phyloP scores from a whole-genome alignment of 2,113 vertebrate genomes.

The Cyanocitta stelleri region DNA sequence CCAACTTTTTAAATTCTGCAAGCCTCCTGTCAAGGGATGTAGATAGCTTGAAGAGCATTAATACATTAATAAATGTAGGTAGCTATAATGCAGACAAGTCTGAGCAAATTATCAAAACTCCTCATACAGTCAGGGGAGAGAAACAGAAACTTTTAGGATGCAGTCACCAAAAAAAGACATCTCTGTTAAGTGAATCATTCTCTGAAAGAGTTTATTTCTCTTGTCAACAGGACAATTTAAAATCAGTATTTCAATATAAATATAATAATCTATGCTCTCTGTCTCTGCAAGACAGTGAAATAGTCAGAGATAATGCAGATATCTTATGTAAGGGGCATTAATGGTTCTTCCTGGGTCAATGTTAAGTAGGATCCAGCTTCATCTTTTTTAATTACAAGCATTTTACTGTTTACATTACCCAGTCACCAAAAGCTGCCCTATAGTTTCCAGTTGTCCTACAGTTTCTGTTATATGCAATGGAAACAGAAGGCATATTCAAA shows the following conservation, averaged over 20 bases:
- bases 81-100: background rate
- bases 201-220: background rate
- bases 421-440: background rate
- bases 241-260: background rate
- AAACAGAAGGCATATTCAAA: background rate
- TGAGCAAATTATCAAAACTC: background rate
- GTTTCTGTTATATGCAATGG: background rate
- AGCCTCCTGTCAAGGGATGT: background rate
- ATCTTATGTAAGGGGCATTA: background rate
- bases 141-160: background rate
- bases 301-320: background rate
- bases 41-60: background rate
- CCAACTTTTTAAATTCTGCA: background rate
- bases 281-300: background rate
- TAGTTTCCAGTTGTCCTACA: background rate
- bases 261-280: background rate
- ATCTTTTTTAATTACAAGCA: background rate
- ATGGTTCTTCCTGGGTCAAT: background rate
- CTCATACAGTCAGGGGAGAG: background rate
- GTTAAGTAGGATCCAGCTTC: background rate
- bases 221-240: background rate
- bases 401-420: background rate
- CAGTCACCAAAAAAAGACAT: background rate
- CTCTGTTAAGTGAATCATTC: background rate
- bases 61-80: background rate